A percentile compares a stretch with the other conserved stretches of the same genome.
Conservation (phyloP, 1,140 invertebrate species). For the Vanessa tameamea region DNA sequence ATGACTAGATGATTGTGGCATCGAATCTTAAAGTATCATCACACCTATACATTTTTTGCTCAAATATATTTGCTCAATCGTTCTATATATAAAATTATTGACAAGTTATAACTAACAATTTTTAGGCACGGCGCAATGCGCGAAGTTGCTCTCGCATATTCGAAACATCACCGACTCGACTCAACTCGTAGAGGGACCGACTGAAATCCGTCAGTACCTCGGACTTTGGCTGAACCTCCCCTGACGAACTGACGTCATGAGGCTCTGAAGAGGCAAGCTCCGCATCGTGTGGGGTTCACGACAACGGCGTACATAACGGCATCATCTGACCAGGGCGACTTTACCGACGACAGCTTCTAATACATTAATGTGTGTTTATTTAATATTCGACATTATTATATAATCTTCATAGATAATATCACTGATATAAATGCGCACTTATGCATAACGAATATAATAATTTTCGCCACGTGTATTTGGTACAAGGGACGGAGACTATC, state of each 20-base stretch:
- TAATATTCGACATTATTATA: conserved; percentile 9
- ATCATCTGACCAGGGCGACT: conserved; percentile 16
- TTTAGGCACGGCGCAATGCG: conserved; percentile 89
- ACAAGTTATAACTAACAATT: conserved; percentile 10
- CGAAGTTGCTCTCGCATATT: conserved; percentile 86
- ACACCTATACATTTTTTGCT: no score
- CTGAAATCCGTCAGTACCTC: conserved; percentile 82
- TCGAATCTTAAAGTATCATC: no score
- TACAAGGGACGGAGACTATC: background rate
- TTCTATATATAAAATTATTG: no score
- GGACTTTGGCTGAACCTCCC: conserved; percentile 70
- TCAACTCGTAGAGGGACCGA: conserved; percentile 83
- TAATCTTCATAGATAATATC: background rate
- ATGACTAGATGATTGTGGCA: no score
- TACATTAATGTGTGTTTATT: background rate
- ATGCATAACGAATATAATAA: no score
- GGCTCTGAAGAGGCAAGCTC: conserved; percentile 24
- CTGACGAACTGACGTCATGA: conserved; percentile 13
- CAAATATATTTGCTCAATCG: no score
- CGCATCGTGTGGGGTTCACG: conserved; percentile 26
- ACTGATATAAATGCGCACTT: no score
- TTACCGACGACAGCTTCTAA: conserved; percentile 12
- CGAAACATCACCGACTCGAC: conserved; percentile 82
- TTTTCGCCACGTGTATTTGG: background rate
- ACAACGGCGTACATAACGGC: conserved; percentile 17